Evolutionary conservation across 92 coral and sea anemone genomes (phyloP), one percentile per base, ranked within the genome.

Genomic region (Zoanthus sociatus): DNA sequence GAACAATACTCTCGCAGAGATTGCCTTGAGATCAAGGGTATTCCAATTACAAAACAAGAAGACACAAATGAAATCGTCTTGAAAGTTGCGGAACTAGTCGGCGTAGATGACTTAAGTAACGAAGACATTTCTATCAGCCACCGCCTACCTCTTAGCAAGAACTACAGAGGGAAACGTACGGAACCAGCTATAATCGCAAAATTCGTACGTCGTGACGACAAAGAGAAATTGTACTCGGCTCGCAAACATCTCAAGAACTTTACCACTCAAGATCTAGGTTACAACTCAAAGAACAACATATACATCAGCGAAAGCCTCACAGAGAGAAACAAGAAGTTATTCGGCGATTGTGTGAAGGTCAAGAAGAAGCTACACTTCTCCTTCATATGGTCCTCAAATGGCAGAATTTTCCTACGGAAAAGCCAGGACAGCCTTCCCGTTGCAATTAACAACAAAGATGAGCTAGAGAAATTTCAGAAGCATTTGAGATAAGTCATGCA

Each of bases 171-270:
- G 15, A 79, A 84, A 61, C 69, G 55, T 20, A 88, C 73, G 48
- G 50, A 69, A 42, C 82, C 73, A 54, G 44, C 86, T 44, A 86
- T 86, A 64, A 78, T 90, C 67, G 90, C 67, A 69, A 86, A 90
- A 66, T 78, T 86, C 82, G 87, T 86, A 74, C 33, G 92, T 55
- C 78, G 92, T 50, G 86, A 83, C 33, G 84, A 74, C 73, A 75
- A 79, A 55, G 92, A 89, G 15, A 76, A 66, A 53, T 74, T 89
- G 83, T 89, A 71, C 78, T 46, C 63, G 61, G 89, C 84, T 20
- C 51, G 74, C 55, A 83, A 73, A 46, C 81, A 53, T 54, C 88
- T 83, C 67, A 44, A 37, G 51, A 88, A 53, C 76, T 44, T 67
- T 10, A 83, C 73, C 18, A 67, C 74, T 44, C 70, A 50, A 45